A percentile compares a stretch with the other conserved stretches of the same genome.
Conservation (phyloP, 2,113 vertebrate species). For the Ciconia stormi region DNA sequence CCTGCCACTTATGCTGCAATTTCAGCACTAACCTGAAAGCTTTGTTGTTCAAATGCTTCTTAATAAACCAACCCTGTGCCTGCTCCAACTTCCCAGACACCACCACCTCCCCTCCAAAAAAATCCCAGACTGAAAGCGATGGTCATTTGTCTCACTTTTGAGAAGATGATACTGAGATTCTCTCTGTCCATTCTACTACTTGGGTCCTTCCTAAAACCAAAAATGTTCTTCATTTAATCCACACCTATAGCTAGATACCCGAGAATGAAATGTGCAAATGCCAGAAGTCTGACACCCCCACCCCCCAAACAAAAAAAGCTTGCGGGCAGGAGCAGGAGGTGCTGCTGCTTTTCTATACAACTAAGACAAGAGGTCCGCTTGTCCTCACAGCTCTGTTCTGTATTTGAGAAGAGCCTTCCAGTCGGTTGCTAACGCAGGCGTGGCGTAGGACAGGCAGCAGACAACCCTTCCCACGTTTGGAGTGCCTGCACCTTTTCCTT, state of each 20-base stretch:
- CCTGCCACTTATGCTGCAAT: neutral
- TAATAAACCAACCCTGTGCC: neutral
- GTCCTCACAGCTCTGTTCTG: neutral
- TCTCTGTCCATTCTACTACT: neutral
- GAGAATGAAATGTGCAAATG: neutral
- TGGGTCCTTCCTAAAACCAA: neutral
- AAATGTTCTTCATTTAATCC: neutral
- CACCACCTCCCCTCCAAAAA: neutral
- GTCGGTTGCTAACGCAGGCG: neutral
- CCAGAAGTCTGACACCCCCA: neutral
- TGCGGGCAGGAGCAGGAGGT: neutral
- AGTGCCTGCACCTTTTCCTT: neutral
- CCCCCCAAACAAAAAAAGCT: no score
- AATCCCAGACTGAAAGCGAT: neutral
- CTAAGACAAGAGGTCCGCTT: neutral
- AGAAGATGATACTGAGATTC: neutral
- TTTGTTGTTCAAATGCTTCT: neutral
- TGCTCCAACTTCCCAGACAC: neutral
- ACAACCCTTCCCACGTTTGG: neutral
- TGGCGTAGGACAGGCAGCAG: neutral
- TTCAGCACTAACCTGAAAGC: neutral
- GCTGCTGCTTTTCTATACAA: neutral
- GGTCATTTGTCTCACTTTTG: neutral
- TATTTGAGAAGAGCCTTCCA: neutral
- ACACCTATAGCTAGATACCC: neutral